Evolutionary conservation across 2,113 vertebrate genomes (phyloP), one percentile per base, ranked within the genome.

Genomic region (Centropristis striata): DNA sequence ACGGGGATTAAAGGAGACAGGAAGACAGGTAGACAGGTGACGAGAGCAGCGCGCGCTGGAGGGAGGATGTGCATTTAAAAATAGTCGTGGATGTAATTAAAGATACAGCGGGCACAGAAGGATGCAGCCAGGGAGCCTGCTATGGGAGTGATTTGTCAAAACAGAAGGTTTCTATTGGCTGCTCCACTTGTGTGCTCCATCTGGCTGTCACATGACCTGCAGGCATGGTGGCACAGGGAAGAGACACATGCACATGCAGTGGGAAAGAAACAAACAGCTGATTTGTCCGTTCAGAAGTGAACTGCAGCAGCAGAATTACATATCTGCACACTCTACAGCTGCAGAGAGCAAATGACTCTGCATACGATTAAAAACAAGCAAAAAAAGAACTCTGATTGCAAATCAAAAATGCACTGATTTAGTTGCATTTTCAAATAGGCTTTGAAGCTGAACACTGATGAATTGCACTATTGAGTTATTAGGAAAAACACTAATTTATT

Each of bases 61-160:
- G 66, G 37, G 51, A 46, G 28, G 46, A n/a, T 7, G 37, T 15
- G 65, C 49, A 32, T 87, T 87, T 92, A 91, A 89, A 93, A 92
- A 91, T 90, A 91, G 88, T 69, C 28, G 13, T 44, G 61, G 78
- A 59, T 81, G 84, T 85, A 80, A 90, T 92, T 88, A 90, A 85
- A 90, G 85, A 86, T 39, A 71, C 81, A 86, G 86, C n/a, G 0
- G 63, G 60, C 41, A 51, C 67, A 87, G 61, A 2, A 58, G 61
- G 75, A 79, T 46, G 70, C 20, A 79, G 63, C 36, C 32, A 50
- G 46, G 18, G 28, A 53, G 54, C 23, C 55, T 8, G 44, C 42
- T 54, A 25, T 47, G 47, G 60, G 79, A 85, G 65, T 2, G 51
- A 69, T 78, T 78, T 54, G 36, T 84, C 49, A 61, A 53, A 77